phyloP scores from a whole-genome alignment of 2,113 vertebrate species.

The Odocoileus virginianus region DNA sequence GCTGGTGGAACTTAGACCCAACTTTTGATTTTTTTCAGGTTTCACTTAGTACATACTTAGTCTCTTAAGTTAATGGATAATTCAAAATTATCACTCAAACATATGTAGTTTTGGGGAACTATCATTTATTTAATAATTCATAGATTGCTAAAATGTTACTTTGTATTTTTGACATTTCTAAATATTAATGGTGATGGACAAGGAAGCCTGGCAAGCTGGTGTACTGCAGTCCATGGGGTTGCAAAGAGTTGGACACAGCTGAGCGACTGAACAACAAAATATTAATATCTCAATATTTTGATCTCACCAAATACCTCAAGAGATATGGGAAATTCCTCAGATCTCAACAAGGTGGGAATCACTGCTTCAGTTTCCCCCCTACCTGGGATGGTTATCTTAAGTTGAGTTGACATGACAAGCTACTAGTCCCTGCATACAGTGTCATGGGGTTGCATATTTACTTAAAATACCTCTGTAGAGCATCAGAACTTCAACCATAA shows the following conservation, averaged over 20 bases:
- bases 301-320: neutral
- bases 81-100: neutral
- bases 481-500: neutral
- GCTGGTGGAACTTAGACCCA: neutral
- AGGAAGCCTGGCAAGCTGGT: neutral
- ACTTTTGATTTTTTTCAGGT: neutral
- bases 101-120: neutral
- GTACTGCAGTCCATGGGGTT: neutral
- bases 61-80: neutral
- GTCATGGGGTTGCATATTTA: neutral
- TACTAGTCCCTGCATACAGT: neutral
- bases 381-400: neutral
- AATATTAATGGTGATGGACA: neutral
- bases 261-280: neutral
- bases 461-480: neutral
- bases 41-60: conserved; percentile 15
- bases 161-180: neutral
- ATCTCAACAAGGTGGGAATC: neutral
- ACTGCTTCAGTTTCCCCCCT: neutral
- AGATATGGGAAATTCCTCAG: neutral
- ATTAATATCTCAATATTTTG: neutral
- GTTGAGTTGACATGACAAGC: neutral
- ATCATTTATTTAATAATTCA: neutral
- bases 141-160: neutral
- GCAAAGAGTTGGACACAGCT: accelerated